Evolutionary conservation across 2,888 invertebrate species (phyloP).

Genomic region (Acronicta psi): DNA sequence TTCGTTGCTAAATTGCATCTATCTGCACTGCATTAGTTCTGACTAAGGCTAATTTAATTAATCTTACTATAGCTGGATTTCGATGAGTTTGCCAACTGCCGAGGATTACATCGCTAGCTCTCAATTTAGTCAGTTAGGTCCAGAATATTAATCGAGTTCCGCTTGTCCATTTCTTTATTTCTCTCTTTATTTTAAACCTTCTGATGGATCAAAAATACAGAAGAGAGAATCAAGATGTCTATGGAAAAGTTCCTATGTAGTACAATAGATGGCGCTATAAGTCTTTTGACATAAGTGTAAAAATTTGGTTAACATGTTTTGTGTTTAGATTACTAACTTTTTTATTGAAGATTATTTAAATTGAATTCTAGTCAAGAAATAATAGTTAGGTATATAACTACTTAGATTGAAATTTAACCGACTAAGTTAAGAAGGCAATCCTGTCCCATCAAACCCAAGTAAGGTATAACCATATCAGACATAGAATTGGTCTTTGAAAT

Average conservation of each 20-base stretch:
- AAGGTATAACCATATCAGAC: not conserved
- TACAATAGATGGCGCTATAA: too few species aligned
- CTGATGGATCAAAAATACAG: too few species aligned
- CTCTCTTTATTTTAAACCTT: constrained; percentile 22
- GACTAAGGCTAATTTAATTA: constrained; percentile 62
- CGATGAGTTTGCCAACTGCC: constrained; percentile 43
- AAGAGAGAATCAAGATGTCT: too few species aligned
- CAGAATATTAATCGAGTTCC: constrained; percentile 29
- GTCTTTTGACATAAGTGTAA: too few species aligned
- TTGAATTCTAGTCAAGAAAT: too few species aligned
- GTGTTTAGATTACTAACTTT: too few species aligned
- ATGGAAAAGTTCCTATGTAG: too few species aligned
- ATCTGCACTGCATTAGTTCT: constrained; percentile 45
- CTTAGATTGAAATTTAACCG: constrained; percentile 11
- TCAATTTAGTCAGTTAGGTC: constrained; percentile 41
- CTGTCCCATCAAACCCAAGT: not conserved
- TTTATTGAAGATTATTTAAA: too few species aligned
- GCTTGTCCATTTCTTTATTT: constrained; percentile 15
- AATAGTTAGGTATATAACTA: too few species aligned
- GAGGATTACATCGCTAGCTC: constrained; percentile 40
- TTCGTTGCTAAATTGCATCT: constrained; percentile 42
- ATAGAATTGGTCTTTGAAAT: constrained; percentile 4
- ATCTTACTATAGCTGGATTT: constrained; percentile 52
- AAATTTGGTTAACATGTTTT: too few species aligned
- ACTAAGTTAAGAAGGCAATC: not conserved